These are phyloP conservation scores for Bedellia somnulentella DNA, from an alignment of 2,888 invertebrate species.

Conservation along the genomic window DNA sequence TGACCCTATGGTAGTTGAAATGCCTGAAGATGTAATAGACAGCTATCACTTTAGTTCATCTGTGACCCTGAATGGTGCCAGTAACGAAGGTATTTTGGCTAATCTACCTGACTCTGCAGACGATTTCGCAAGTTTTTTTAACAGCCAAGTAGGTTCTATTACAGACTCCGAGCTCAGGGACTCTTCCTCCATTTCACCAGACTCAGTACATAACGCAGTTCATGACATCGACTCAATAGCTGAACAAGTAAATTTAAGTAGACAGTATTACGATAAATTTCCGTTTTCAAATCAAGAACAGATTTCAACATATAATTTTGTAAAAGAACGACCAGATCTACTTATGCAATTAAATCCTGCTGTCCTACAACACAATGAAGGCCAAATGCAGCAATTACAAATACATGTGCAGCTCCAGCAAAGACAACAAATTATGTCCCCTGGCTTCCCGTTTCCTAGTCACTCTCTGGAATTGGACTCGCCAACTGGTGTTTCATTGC, in stretches of 20 bases:
- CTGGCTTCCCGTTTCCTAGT: slow-evolving; percentile 65
- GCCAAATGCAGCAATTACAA: slow-evolving; percentile 67
- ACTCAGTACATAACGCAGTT: slow-evolving; percentile 64
- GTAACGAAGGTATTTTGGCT: slow-evolving; percentile 78
- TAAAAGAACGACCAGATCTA: slow-evolving; percentile 64
- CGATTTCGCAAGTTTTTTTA: slow-evolving; percentile 75
- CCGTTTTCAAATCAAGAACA: slow-evolving; percentile 52
- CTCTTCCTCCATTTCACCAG: slow-evolving; percentile 71
- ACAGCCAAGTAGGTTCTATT: slow-evolving; percentile 70
- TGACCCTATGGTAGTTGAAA: slow-evolving; percentile 83
- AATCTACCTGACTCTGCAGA: slow-evolving; percentile 79
- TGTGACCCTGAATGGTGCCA: slow-evolving; percentile 70
- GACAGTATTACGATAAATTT: slow-evolving; percentile 53
- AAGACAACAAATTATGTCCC: slow-evolving; percentile 62
- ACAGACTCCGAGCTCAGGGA: slow-evolving; percentile 69
- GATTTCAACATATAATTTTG: slow-evolving; percentile 60
- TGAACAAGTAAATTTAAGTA: slow-evolving; percentile 70
- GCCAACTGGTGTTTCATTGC: slow-evolving; percentile 74
- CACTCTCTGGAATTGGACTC: slow-evolving; percentile 74
- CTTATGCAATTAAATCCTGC: slow-evolving; percentile 61
- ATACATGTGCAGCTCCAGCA: slow-evolving; percentile 73
- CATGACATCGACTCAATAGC: slow-evolving; percentile 77
- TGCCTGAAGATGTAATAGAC: slow-evolving; percentile 76
- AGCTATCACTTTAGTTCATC: slow-evolving; percentile 82
- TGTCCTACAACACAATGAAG: slow-evolving; percentile 54